These are phyloP conservation scores for Coilia nasus DNA, from an alignment of 2,797 vertebrate genomes.

Conservation along the genomic window DNA sequence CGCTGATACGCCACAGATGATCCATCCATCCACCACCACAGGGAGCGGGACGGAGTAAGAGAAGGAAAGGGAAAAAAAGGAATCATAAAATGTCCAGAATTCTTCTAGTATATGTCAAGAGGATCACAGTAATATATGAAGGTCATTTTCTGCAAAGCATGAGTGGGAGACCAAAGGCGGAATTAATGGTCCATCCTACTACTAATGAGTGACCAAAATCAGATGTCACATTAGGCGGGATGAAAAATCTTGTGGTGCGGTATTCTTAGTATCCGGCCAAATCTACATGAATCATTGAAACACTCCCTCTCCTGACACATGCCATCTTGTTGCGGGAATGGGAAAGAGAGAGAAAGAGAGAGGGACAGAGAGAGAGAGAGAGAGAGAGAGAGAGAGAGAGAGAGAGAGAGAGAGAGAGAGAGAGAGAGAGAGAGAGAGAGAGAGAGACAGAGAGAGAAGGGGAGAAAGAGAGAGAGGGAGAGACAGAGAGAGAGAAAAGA, in stretches of 20 bases:
- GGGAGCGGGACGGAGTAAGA: background rate
- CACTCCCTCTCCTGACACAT: constrained; percentile 34
- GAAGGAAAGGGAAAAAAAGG: background rate
- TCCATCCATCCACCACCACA: constrained; percentile 8
- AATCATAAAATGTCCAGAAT: constrained; percentile 31
- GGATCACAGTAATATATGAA: constrained; percentile 50
- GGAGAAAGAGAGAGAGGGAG: constrained; percentile 33
- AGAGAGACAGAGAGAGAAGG: constrained; percentile 22
- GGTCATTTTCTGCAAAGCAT: constrained; percentile 40
- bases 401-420: constrained; percentile 13
- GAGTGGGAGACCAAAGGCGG: constrained; percentile 36
- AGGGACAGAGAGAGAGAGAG: constrained; percentile 24
- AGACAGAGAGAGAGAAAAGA: background rate
- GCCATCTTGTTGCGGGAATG: background rate
- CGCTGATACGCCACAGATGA: constrained; percentile 27
- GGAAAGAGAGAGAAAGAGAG: background rate
- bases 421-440: background rate
- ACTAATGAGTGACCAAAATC: constrained; percentile 53
- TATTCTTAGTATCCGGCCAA: constrained; percentile 44
- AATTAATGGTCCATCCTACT: constrained; percentile 62
- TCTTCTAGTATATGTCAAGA: constrained; percentile 45
- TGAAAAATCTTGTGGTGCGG: constrained; percentile 44
- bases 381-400: constrained; percentile 30
- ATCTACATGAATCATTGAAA: constrained; percentile 51
- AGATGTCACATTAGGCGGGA: constrained; percentile 41